phyloP scores from a whole-genome alignment of 2,888 invertebrate species.

The Andricus quercusramuli region DNA sequence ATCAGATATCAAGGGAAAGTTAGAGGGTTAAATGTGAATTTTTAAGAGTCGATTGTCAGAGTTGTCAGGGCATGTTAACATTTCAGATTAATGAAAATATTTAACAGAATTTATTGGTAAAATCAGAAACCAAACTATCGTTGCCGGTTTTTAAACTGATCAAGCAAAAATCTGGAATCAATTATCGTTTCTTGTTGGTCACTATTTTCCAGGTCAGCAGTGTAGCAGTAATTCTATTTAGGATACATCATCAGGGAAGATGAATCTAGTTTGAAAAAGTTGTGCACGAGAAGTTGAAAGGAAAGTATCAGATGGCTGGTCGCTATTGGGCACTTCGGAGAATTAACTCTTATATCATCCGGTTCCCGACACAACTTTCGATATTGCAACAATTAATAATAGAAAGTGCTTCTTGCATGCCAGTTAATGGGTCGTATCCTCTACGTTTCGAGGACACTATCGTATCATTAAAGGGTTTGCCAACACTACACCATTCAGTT shows the following conservation, averaged over 20 bases:
- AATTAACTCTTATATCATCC: slow-evolving; percentile 69
- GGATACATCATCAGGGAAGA: background rate
- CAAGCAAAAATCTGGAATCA: background rate
- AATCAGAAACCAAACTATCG: no score
- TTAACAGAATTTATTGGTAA: no score
- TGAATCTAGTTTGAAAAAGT: slow-evolving; percentile 47
- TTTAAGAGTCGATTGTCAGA: no score
- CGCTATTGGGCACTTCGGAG: slow-evolving; percentile 65
- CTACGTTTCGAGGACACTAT: background rate
- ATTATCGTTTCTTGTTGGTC: background rate
- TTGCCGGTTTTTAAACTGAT: background rate
- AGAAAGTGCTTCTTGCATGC: slow-evolving; percentile 40
- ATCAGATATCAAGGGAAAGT: no score
- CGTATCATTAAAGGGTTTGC: slow-evolving; percentile 10
- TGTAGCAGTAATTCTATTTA: background rate
- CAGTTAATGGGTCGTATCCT: slow-evolving; percentile 20
- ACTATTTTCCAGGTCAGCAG: background rate
- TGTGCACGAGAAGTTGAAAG: slow-evolving; percentile 51
- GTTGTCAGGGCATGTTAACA: no score
- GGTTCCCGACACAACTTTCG: slow-evolving; percentile 52
- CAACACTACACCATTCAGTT: slow-evolving; percentile 3
- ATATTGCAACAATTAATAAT: slow-evolving; percentile 66
- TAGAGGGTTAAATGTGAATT: no score
- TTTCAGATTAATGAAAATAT: no score
- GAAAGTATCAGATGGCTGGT: slow-evolving; percentile 55